Percentiles rank a stretch among this genome's conserved stretches.
Conservation (phyloP, 2,797 vertebrate species). For the Darevskia nairensis region DNA sequence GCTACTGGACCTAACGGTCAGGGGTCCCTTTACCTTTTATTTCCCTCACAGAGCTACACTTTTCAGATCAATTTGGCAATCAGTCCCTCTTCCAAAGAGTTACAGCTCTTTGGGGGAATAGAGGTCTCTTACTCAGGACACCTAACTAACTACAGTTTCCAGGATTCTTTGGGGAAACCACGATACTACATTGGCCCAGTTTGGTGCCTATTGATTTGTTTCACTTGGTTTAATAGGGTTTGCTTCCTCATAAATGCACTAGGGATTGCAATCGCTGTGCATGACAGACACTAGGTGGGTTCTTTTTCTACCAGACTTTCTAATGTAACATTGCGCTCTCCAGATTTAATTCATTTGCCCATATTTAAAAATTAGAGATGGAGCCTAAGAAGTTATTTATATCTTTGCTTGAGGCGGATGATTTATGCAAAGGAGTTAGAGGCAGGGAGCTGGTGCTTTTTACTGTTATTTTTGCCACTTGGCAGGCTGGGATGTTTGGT, state of each 20-base stretch:
- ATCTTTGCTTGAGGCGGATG: constrained; percentile 41
- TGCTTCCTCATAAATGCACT: not conserved
- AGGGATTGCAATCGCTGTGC: not conserved
- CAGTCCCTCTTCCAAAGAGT: too few species aligned
- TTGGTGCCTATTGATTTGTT: not conserved
- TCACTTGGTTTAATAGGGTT: not conserved
- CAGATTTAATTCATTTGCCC: constrained; percentile 13
- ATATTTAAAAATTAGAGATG: constrained; percentile 17
- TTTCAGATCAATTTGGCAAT: too few species aligned
- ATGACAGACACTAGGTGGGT: constrained; percentile 67
- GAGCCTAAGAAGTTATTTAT: constrained; percentile 35
- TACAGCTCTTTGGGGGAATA: too few species aligned
- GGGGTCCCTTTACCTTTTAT: too few species aligned
- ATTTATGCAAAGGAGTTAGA: constrained; percentile 20
- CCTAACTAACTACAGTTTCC: too few species aligned
- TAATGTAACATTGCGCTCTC: constrained; percentile 21
- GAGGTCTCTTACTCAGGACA: too few species aligned
- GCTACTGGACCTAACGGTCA: too few species aligned
- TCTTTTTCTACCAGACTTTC: constrained; percentile 18
- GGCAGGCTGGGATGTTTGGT: constrained; percentile 32
- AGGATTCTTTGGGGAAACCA: too few species aligned
- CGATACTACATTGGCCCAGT: not conserved
- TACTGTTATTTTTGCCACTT: not conserved
- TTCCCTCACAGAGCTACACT: too few species aligned
- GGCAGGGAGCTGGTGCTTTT: not conserved